Base-by-base conservation (phyloP, 2,888 invertebrate genomes). In the Aphodius sticticus region DNA sequence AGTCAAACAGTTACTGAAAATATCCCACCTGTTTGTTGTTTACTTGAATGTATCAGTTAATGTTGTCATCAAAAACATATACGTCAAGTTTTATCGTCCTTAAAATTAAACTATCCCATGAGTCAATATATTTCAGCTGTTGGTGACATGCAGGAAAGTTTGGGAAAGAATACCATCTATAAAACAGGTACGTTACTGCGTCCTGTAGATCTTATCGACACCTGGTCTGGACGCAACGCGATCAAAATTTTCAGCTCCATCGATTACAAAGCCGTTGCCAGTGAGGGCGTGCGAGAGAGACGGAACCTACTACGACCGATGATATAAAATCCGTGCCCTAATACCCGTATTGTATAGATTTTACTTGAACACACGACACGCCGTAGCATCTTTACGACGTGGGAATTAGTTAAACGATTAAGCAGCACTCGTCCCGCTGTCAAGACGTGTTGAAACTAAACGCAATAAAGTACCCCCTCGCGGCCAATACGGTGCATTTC, bases 331-430 rank as follows among this genome's bases (percentile, higher is more conserved):
- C 53, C 53, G 53, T 12, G 53, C 74, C 74, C 74, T 37, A 53
- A 53, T 53, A 74, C 74, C 74, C 74, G 36, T 74, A 74, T 74
- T 74, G 37, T 74, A 37, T 74, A 74, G 74, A 37, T 74, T 74
- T 74, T 74, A 74, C 74, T 74, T 35, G 74, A 35, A 35, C 74
- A 35, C 37, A 36, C 74, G 74, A 36, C 74, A 74, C 74, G n/a
- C 37, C 74, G 26, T 37, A 74, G 74, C 74, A 37, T 74, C 74
- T 74, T 74, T 74, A 74, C 74, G 74, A 74, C 74, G 74, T 36
- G 74, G 74, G 74, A 74, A 74, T 74, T 74, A 74, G 74, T 74
- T 74, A 74, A 74, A 74, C 74, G 74, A 35, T 74, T 74, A 36
- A 35, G 74, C 35, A 37, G 74, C 36, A 35, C 36, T 74, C 37